Evolutionary conservation across 2,797 vertebrate species (phyloP), one percentile per base, ranked within the genome.

Genomic region (Emydoidea blandingii): DNA sequence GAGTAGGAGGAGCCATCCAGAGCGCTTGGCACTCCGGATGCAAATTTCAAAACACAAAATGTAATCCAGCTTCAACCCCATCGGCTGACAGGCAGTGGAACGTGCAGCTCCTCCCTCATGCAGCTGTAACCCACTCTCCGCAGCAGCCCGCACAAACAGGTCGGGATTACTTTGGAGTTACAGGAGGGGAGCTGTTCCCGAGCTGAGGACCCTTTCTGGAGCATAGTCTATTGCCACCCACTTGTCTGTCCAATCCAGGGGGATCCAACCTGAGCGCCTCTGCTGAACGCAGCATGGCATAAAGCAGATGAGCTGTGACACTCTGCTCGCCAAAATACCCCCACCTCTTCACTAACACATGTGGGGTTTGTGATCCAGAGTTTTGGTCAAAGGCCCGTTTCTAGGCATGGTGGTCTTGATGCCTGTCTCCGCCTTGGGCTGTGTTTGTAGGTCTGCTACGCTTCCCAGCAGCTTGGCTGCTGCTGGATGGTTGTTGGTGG

Each of bases 361-460:
- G 41, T 25, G 41, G 72, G 12, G 12, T 47, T 47, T 44, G 72
- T 25, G 25, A 29, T 44, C 23, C 25, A 44, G 41, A 29, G 72
- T 47, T 76, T 44, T 49, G 49, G 2, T 59, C 19, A 29, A 54
- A 68, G 81, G 11, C 9, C 3, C 4, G 12, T 34, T 74, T 76
- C 34, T 3, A 31, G 59, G 19, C 49, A 34, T 87, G 5, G 1
- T 7, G 74, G 25, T 25, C 49, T 11, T 9, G 6, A 19, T 34
- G 59, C n/a, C 15, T 8, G 49, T 41, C 56, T n/a, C 15, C 19
- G 37, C 54, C 49, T 21, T 57, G 4, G 2, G 0, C 62, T 31
- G 12, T 19, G 62, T 62, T 62, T 44, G 15, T 29, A 29, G 59
- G 49, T 74, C 65, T 65, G 4, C 31, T 31, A 14, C 12, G 1